phyloP scores from a whole-genome alignment of 2,113 vertebrate species.

The Neomonachus schauinslandi region DNA sequence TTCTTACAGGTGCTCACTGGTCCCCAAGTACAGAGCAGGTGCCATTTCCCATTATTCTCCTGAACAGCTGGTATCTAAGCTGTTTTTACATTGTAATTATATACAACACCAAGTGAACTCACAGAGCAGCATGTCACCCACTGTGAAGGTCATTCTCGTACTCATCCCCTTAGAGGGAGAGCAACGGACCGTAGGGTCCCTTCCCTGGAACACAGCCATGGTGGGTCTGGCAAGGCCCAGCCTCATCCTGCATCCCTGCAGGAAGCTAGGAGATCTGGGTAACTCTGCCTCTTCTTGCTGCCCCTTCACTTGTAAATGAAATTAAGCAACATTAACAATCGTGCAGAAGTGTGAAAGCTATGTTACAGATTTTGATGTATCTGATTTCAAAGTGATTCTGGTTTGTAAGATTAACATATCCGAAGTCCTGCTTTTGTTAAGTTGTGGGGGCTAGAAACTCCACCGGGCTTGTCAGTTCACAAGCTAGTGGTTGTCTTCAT shows the following conservation, averaged over 20 bases:
- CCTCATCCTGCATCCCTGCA: background rate
- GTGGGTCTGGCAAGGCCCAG: background rate
- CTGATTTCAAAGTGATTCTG: background rate
- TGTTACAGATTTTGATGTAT: background rate
- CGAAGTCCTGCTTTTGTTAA: background rate
- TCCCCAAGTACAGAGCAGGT: background rate
- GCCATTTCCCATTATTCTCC: background rate
- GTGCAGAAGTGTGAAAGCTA: background rate
- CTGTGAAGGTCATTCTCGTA: background rate
- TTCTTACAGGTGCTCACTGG: background rate
- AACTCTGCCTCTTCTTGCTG: background rate
- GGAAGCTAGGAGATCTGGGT: background rate
- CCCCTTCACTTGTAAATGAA: background rate
- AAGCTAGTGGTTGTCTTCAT: background rate
- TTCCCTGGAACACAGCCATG: background rate
- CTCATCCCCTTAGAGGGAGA: background rate
- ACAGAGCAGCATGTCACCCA: background rate
- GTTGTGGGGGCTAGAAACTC: background rate
- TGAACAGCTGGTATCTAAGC: background rate
- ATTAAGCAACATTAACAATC: background rate
- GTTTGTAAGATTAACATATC: background rate
- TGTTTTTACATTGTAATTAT: background rate
- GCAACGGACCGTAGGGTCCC: rapidly evolving
- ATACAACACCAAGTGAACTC: background rate
- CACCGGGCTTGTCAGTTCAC: background rate